Evolutionary conservation across 1,140 invertebrate genomes (phyloP).

Genomic region (Drusus annulatus): DNA sequence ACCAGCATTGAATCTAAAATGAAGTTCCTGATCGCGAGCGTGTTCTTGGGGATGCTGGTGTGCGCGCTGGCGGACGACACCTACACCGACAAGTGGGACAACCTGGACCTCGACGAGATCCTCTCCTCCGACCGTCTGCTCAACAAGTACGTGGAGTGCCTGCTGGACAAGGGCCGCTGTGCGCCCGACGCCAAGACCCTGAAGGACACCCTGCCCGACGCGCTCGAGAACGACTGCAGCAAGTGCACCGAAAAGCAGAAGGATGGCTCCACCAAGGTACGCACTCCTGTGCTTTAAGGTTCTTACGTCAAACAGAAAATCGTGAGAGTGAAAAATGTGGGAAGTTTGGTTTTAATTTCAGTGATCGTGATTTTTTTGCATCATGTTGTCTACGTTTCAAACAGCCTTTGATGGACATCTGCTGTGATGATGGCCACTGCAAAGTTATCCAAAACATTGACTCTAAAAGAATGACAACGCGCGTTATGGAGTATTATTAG

Average conservation of each 20-base stretch:
- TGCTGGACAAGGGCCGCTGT: constrained; percentile 79
- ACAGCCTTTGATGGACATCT: no score
- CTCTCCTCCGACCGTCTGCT: constrained; percentile 80
- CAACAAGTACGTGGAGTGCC: constrained; percentile 80
- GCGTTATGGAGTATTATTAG: no score
- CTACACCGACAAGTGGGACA: constrained; percentile 84
- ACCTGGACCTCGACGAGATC: constrained; percentile 81
- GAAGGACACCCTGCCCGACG: constrained; percentile 80
- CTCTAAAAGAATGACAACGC: no score
- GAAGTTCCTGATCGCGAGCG: constrained; percentile 62
- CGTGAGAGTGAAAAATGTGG: no score
- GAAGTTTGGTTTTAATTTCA: no score
- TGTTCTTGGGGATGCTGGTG: constrained; percentile 61
- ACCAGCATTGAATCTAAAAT: constrained; percentile 59
- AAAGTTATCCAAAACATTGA: no score
- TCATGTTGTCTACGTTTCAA: no score
- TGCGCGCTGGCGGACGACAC: constrained; percentile 66
- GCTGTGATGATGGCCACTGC: no score
- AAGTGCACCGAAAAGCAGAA: constrained; percentile 79
- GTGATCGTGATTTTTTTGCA: no score
- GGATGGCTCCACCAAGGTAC: constrained; percentile 70
- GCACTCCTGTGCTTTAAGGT: no score
- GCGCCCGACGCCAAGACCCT: constrained; percentile 80
- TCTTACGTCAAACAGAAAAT: no score
- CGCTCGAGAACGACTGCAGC: constrained; percentile 76